Evolutionary conservation across 92 coral and sea anemone genomes (phyloP).

Genomic region (Paragorgia papillata): DNA sequence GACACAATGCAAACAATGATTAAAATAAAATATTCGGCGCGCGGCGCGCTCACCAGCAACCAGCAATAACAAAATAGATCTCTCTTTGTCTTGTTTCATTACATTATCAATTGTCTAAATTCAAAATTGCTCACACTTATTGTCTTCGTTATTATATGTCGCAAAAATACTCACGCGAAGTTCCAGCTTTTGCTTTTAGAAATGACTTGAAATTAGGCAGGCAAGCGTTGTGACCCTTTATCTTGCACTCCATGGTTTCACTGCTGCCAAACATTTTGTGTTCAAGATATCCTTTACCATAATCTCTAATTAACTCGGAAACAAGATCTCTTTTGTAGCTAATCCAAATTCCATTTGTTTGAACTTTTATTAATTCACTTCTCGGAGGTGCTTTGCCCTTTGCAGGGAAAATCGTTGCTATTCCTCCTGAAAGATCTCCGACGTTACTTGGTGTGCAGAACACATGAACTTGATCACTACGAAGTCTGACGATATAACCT

Average conservation of each 20-base stretch:
- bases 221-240: slow-evolving; percentile 60
- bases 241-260: slow-evolving; percentile 27
- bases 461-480: slow-evolving; percentile 17
- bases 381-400: slow-evolving; percentile 9
- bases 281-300: slow-evolving; percentile 38
- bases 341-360: slow-evolving; percentile 49
- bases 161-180: slow-evolving; percentile 45
- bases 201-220: slow-evolving; percentile 48
- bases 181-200: slow-evolving; percentile 41
- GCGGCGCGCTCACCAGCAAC: too few species aligned
- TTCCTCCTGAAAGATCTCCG: slow-evolving; percentile 26
- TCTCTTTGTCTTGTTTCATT: too few species aligned
- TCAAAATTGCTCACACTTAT: too few species aligned
- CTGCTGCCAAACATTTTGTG: slow-evolving; percentile 43
- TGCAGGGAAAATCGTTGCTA: slow-evolving; percentile 18
- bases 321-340: slow-evolving; percentile 30
- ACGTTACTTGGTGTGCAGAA: slow-evolving; percentile 42
- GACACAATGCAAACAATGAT: too few species aligned
- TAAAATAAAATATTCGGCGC: too few species aligned
- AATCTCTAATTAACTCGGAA: not conserved
- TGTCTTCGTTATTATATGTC: not conserved
- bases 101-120: too few species aligned
- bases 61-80: too few species aligned
- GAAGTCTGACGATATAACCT: slow-evolving; percentile 24
- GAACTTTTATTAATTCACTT: slow-evolving; percentile 36